These are phyloP conservation scores for Serinus canaria DNA, from an alignment of 2,113 vertebrate genomes.

Conservation along the genomic window DNA sequence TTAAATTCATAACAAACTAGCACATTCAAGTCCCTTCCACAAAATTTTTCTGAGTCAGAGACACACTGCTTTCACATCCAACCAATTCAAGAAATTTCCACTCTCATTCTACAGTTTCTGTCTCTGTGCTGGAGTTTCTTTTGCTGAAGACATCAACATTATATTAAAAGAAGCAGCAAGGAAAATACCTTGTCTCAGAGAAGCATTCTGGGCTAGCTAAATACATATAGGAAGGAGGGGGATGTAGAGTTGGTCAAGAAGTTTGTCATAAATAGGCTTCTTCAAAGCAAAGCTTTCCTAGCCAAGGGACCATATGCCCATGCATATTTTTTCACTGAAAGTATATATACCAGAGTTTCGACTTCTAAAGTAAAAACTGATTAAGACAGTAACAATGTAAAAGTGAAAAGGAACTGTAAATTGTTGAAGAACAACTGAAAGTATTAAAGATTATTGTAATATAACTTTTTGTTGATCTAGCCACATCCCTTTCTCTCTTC, in stretches of 20 bases:
- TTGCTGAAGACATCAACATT: neutral
- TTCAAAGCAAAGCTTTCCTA: neutral
- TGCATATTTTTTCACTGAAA: neutral
- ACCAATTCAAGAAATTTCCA: neutral
- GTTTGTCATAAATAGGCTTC: neutral
- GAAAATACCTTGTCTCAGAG: neutral
- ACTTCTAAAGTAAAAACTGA: neutral
- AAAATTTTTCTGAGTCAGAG: neutral
- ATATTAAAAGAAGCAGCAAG: neutral
- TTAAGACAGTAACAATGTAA: neutral
- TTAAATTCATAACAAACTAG: neutral
- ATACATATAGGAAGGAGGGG: neutral
- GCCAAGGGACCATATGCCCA: neutral
- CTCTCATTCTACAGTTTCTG: neutral
- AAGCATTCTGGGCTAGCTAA: neutral
- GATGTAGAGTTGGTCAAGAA: neutral
- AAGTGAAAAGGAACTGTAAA: neutral
- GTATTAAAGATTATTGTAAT: neutral
- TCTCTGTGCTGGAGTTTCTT: neutral
- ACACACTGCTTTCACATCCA: neutral
- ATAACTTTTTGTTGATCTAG: neutral
- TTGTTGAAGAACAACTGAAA: neutral
- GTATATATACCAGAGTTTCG: neutral
- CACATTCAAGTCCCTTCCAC: neutral
- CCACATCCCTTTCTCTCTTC: neutral